Percentiles rank a stretch among this genome's conserved stretches.
Conservation (phyloP, 2,113 vertebrate genomes). For the Nyctibius bracteatus region DNA sequence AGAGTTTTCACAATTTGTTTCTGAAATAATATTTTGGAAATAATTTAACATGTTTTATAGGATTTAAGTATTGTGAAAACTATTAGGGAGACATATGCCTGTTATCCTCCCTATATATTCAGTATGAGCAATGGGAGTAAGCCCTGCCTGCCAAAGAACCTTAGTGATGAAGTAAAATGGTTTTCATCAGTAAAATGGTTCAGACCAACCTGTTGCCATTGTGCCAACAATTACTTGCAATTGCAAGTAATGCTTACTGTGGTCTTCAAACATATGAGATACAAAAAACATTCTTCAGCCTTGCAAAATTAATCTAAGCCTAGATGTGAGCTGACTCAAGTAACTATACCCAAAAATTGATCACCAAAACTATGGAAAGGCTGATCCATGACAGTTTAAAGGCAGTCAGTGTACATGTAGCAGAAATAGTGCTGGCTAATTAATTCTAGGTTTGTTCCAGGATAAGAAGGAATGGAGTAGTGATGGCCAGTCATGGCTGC, state of each 20-base stretch:
- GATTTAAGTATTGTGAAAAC: neutral
- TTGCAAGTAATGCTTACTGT: neutral
- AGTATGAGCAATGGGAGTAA: neutral
- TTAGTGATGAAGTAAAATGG: neutral
- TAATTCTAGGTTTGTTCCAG: neutral
- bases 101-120: neutral
- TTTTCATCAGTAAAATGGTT: neutral
- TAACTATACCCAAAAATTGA: neutral
- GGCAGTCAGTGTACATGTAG: neutral
- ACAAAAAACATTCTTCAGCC: neutral
- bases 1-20: neutral
- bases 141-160: neutral
- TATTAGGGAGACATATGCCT: neutral
- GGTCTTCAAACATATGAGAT: neutral
- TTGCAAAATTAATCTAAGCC: neutral
- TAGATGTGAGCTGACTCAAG: neutral
- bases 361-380: neutral
- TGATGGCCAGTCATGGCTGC: neutral
- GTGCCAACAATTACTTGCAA: neutral
- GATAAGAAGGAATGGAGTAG: neutral
- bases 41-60: neutral
- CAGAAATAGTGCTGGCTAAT: neutral
- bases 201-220: neutral
- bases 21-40: neutral
- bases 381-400: neutral